phyloP scores from a whole-genome alignment of 2,113 vertebrate species.

The Crotalus viridis region DNA sequence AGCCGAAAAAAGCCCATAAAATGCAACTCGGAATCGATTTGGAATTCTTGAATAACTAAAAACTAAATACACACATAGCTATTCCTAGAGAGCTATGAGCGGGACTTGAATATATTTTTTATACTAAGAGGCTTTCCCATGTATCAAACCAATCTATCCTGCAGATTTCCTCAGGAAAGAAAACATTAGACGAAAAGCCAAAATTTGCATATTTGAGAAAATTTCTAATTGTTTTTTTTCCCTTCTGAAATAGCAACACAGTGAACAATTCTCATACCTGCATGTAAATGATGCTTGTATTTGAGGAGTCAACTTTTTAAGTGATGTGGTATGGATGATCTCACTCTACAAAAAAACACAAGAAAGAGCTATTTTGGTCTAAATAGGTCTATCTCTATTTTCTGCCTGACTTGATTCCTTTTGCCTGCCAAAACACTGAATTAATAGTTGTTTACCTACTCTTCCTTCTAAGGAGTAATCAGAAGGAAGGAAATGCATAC shows the following conservation, averaged over 20 bases:
- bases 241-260: neutral
- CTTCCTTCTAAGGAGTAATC: neutral
- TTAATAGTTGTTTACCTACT: neutral
- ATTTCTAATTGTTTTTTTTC: neutral
- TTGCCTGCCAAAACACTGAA: neutral
- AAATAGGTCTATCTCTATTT: neutral
- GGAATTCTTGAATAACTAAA: neutral
- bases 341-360: neutral
- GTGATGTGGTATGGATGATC: neutral
- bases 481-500: neutral
- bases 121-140: neutral
- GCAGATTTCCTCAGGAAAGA: neutral
- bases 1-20: neutral
- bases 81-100: neutral
- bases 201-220: neutral
- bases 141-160: neutral
- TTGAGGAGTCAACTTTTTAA: neutral
- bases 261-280: neutral
- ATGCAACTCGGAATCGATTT: neutral
- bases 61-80: neutral
- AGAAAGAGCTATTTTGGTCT: neutral
- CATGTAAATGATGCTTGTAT: neutral
- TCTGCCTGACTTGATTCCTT: neutral
- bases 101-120: neutral
- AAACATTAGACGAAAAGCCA: neutral